phyloP scores from a whole-genome alignment of 2,888 invertebrate species.

The Pollenia griseotomentosa region DNA sequence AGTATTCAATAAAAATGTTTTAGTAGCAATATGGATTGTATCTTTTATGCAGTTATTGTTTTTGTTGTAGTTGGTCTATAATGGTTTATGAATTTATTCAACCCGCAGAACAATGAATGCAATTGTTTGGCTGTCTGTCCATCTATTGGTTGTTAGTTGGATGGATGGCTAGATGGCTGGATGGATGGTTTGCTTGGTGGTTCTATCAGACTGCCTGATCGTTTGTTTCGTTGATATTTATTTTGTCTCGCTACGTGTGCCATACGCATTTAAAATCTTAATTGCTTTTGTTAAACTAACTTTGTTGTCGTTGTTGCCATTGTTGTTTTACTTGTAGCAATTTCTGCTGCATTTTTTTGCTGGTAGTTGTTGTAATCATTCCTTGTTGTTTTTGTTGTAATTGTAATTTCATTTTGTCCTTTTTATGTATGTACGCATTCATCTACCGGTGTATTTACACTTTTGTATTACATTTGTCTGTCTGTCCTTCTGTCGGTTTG shows the following conservation, averaged over 20 bases:
- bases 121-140: conserved; percentile 44
- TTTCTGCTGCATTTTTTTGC: conserved; percentile 39
- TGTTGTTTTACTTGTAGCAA: not conserved
- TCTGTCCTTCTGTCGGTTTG: too few relatives aligned
- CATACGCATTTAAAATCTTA: conserved; percentile 72
- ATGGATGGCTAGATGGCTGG: conserved; percentile 11
- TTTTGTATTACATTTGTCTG: conserved; percentile 38
- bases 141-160: conserved; percentile 9
- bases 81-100: conserved; percentile 68
- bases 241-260: conserved; percentile 53
- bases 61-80: conserved; percentile 36
- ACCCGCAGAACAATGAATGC: conserved; percentile 66
- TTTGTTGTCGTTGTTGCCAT: conserved; percentile 29
- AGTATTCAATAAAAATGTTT: conserved; percentile 55
- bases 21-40: conserved; percentile 36
- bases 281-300: conserved; percentile 68
- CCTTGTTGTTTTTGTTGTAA: conserved; percentile 10
- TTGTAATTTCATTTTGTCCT: conserved; percentile 53
- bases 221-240: conserved; percentile 54
- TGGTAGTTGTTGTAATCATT: not conserved
- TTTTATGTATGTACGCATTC: conserved; percentile 36
- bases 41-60: conserved; percentile 12
- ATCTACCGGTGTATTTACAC: conserved; percentile 55
- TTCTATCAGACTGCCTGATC: conserved; percentile 39
- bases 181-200: conserved; percentile 16